Evolutionary conservation across 2,888 invertebrate genomes (phyloP).

Genomic region (Luperina testacea): DNA sequence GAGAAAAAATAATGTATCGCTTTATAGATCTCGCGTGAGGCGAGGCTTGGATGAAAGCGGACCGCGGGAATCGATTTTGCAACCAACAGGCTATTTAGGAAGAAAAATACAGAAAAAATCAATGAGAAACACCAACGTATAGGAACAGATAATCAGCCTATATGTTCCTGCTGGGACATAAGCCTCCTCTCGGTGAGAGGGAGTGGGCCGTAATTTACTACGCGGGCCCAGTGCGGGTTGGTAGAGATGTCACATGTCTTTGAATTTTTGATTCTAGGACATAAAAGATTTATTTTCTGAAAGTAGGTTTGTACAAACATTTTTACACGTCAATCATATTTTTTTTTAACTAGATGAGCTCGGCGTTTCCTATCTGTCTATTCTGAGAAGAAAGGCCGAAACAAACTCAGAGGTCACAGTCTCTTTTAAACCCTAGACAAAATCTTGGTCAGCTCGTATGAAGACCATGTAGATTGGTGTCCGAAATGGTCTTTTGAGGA

Average conservation of each 20-base stretch:
- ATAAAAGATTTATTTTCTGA: no score
- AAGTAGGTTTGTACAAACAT: no score
- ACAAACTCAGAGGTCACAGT: no score
- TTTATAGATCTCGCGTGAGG: conserved; percentile 39
- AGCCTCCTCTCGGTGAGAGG: not conserved
- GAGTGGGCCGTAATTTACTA: not conserved
- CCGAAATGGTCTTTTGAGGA: no score
- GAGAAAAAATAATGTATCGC: conserved; percentile 54
- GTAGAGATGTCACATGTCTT: not conserved
- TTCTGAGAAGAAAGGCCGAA: no score
- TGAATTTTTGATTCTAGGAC: not conserved
- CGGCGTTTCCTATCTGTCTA: no score
- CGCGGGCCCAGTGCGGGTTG: no score
- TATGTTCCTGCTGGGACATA: not conserved
- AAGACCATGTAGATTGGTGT: no score
- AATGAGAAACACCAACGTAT: not conserved
- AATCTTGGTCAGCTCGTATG: no score
- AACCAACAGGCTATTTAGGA: not conserved
- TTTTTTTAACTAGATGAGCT: no score
- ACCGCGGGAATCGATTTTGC: not conserved
- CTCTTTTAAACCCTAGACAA: no score
- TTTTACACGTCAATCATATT: no score
- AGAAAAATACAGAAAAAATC: not conserved
- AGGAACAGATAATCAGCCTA: not conserved
- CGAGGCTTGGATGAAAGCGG: conserved; percentile 16